Evolutionary conservation across 1,140 invertebrate genomes (phyloP), one percentile per base, ranked within the genome.

Genomic region (Platyscapa corneri): DNA sequence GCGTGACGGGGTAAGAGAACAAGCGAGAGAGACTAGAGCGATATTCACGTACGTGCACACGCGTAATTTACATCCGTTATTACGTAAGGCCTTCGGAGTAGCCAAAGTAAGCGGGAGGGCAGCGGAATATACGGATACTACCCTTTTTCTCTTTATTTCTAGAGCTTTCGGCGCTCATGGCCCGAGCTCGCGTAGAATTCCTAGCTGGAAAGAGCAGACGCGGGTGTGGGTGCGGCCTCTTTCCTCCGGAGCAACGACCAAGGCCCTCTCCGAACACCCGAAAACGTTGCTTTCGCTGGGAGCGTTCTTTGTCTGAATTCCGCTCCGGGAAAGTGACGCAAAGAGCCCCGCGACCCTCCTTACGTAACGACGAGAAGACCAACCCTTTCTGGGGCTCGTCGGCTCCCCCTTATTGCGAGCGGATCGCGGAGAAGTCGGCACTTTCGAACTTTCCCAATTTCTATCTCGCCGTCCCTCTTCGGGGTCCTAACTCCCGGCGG

Each of bases 51-150:
- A 77, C 88, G 83, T 91, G 90, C 90, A 92, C 91, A 90, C 90
- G 90, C 90, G 92, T 93, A 93, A 93, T 93, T 93, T 93, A 93
- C 92, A 93, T 93, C 92, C 93, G 92, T 93, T 93, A 93, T 93
- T 93, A 92, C 90, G 90, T 88, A 88, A 90, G 89, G 89, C 89
- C 89, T 83, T 77, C 56, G 7, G 74, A 82, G 49, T 70, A 56
- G 32, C 56, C 23, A 46, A 65, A 37, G 80, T 49, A 27, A 56
- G 49, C 8, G 30, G n/a, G 32, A 20, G 56, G 32, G 20, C 0
- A 30, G 42, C 3, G n/a, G 30, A 34, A 23, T 23, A 30, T 37
- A 27, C 0, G 56, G 34, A 20, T 34, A 42, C 18, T 18, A 30
- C 30, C 23, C 64, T 67, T 20, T 72, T 83, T 77, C 82, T 34